Evolutionary conservation across 1,140 invertebrate genomes (phyloP).

Genomic region (Subanguina moxae): DNA sequence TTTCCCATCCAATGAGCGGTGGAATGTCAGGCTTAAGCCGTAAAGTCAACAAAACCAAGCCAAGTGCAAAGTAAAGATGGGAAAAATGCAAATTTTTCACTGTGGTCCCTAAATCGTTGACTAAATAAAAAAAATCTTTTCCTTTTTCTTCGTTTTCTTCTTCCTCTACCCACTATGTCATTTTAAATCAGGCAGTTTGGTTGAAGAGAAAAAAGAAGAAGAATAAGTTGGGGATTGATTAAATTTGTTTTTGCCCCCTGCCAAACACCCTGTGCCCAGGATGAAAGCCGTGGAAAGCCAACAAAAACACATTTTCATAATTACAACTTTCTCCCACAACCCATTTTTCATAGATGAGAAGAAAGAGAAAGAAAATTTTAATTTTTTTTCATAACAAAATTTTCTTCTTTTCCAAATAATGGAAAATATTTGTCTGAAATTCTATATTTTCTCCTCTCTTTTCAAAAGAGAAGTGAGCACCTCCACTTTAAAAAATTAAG

Average conservation of each 20-base stretch:
- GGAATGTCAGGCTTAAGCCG: too few relatives aligned
- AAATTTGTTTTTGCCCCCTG: neutral
- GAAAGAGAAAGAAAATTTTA: neutral
- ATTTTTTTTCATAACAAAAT: neutral
- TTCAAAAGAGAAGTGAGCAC: neutral
- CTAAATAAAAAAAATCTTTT: neutral
- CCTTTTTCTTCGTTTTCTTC: neutral
- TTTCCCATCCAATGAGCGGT: too few relatives aligned
- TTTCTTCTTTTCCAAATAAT: neutral
- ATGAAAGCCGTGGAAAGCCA: neutral
- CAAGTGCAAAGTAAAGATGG: too few relatives aligned
- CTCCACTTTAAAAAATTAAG: constrained; percentile 6
- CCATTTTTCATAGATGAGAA: too few relatives aligned
- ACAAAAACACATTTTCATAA: too few relatives aligned
- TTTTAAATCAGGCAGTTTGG: neutral
- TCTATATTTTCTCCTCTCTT: neutral
- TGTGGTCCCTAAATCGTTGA: too few relatives aligned
- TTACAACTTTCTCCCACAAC: neutral
- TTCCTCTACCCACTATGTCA: neutral
- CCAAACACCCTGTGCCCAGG: neutral
- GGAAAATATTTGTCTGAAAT: constrained; percentile 5
- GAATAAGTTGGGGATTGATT: constrained; percentile 1
- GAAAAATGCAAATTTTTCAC: neutral
- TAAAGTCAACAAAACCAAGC: too few relatives aligned
- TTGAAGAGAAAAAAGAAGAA: neutral